A percentile compares a stretch with the other conserved stretches of the same genome.
Evolutionary conservation across 64 coral and sea anemone species (phyloP).

Genomic region (Montipora cactus): DNA sequence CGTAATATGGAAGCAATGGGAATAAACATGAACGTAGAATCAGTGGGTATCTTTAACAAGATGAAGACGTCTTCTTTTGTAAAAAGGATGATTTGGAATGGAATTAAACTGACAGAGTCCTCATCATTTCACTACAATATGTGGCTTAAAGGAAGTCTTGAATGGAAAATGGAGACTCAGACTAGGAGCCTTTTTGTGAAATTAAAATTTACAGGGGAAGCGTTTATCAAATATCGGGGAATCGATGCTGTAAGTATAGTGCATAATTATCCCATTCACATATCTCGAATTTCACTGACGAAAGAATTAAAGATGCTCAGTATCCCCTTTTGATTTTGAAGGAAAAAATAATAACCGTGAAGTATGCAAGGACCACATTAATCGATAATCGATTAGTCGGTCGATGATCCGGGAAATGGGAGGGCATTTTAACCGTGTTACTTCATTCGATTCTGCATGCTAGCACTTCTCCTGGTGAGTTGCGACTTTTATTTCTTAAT

Average conservation of each 20-base stretch:
- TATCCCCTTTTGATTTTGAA: no score
- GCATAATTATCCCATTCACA: not conserved
- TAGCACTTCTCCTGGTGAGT: no score
- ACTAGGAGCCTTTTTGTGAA: not conserved
- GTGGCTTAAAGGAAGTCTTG: constrained; percentile 11
- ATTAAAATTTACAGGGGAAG: not conserved
- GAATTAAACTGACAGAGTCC: not conserved
- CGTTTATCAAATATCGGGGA: not conserved
- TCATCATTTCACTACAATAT: not conserved
- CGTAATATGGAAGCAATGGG: constrained; percentile 5
- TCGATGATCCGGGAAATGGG: no score
- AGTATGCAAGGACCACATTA: no score
- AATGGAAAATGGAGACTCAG: constrained; percentile 1
- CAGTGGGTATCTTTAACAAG: not conserved
- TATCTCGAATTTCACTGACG: not conserved
- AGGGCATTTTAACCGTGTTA: no score
- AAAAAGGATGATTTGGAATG: not conserved
- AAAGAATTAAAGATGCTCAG: no score
- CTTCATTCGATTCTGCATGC: no score
- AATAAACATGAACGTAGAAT: not conserved
- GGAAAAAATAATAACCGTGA: no score
- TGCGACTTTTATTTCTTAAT: no score
- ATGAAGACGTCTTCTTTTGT: not conserved
- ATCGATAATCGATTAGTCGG: no score
- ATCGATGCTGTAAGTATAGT: not conserved